Evolutionary conservation across 1,140 invertebrate genomes (phyloP).

Genomic region (Achroia grisella): DNA sequence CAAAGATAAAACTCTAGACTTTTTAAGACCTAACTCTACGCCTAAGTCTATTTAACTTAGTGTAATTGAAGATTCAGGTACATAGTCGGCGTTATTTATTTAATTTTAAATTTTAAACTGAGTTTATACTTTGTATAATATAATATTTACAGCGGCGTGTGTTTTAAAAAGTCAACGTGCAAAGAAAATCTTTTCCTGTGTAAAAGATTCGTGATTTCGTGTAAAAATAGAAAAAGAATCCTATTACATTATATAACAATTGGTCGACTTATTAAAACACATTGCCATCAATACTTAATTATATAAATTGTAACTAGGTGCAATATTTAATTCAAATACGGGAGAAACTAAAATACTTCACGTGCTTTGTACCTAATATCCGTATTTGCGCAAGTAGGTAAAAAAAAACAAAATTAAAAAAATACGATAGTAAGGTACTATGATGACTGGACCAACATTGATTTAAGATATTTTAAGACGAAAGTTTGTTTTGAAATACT

Average conservation of each 20-base stretch:
- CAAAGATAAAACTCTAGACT: slow-evolving; percentile 64
- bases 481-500: too few species aligned
- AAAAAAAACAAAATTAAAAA: too few species aligned
- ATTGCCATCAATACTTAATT: slow-evolving; percentile 7
- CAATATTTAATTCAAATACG: slow-evolving; percentile 13
- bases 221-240: neutral
- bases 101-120: slow-evolving; percentile 54
- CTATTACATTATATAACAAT: neutral
- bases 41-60: slow-evolving; percentile 59
- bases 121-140: slow-evolving; percentile 39
- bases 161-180: slow-evolving; percentile 31
- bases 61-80: slow-evolving; percentile 70
- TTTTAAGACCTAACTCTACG: slow-evolving; percentile 55
- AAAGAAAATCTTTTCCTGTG: slow-evolving; percentile 3
- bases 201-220: neutral
- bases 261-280: slow-evolving; percentile 11
- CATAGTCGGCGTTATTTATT: slow-evolving; percentile 55
- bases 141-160: slow-evolving; percentile 47
- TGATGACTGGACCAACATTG: too few species aligned
- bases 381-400: too few species aligned
- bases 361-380: too few species aligned
- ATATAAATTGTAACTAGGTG: slow-evolving; percentile 57
- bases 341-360: too few species aligned
- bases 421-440: too few species aligned
- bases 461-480: too few species aligned